Percentiles rank a stretch among this genome's conserved stretches.
Evolutionary conservation across 2,797 vertebrate species (phyloP).

Genomic region (Ptychobarbus kaznakovi): DNA sequence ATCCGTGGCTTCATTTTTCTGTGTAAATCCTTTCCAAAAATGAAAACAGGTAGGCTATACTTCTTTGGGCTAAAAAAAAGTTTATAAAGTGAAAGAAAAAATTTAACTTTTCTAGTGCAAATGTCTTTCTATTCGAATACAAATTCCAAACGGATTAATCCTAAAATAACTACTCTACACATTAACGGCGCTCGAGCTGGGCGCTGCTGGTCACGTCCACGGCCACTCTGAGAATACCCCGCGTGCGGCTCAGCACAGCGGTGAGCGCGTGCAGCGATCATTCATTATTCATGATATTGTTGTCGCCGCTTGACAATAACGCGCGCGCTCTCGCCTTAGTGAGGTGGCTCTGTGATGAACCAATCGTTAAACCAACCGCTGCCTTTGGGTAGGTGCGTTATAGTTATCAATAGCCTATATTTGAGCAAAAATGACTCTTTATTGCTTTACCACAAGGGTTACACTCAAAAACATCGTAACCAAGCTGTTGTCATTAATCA

Average conservation of each 20-base stretch:
- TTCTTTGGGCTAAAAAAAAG: constrained; percentile 20
- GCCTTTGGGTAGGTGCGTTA: constrained; percentile 14
- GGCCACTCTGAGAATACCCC: constrained; percentile 61
- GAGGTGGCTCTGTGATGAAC: constrained; percentile 64
- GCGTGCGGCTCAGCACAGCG: constrained; percentile 48
- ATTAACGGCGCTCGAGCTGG: constrained; percentile 39
- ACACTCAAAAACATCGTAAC: not conserved
- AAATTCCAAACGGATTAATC: not conserved
- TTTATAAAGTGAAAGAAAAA: not conserved
- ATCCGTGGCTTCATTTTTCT: constrained; percentile 67
- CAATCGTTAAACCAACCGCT: constrained; percentile 65
- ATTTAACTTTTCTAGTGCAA: not conserved
- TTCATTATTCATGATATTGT: constrained; percentile 75
- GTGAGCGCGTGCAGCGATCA: constrained; percentile 59
- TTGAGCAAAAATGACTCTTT: constrained; percentile 8
- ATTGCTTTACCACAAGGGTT: not conserved
- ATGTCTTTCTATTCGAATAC: not conserved
- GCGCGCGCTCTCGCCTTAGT: constrained; percentile 57
- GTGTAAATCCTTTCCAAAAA: constrained; percentile 50
- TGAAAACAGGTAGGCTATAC: not conserved
- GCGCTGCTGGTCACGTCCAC: constrained; percentile 71
- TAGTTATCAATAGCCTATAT: constrained; percentile 31
- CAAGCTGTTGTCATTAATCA: not conserved
- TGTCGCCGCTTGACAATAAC: constrained; percentile 66
- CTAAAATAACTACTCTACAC: constrained; percentile 40